Percentiles rank a stretch among this genome's conserved stretches.
These are phyloP conservation scores for Agrochola lota DNA, from an alignment of 2,888 invertebrate species.

Conservation along the genomic window DNA sequence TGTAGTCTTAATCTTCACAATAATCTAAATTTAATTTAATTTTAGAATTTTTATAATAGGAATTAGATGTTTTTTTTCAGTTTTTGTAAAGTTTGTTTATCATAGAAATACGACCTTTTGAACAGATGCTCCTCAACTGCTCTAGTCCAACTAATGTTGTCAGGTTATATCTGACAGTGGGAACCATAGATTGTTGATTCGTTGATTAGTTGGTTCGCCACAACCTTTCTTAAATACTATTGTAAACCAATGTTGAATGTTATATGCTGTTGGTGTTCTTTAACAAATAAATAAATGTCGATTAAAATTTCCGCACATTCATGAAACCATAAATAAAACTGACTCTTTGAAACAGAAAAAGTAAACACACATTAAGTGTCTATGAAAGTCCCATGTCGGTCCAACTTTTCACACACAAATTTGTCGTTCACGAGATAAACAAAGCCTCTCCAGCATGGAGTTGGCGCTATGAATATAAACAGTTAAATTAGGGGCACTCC, in stretches of 20 bases:
- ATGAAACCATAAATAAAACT: slow-evolving; percentile 36
- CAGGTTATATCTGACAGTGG: no score
- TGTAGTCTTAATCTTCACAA: slow-evolving; percentile 29
- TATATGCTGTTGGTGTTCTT: no score
- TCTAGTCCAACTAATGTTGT: no score
- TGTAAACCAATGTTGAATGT: no score
- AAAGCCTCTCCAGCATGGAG: slow-evolving; percentile 77
- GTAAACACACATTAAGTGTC: slow-evolving; percentile 43
- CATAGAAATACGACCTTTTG: slow-evolving; percentile 26
- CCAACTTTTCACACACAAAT: slow-evolving; percentile 82
- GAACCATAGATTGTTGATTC: no score
- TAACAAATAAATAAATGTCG: no score
- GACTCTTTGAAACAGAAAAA: slow-evolving; percentile 39
- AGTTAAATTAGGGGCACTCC: slow-evolving; percentile 83
- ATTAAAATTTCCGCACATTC: not conserved
- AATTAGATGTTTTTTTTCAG: slow-evolving; percentile 20
- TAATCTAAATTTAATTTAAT: slow-evolving; percentile 6
- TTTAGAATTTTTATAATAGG: slow-evolving; percentile 23
- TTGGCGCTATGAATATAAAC: slow-evolving; percentile 88
- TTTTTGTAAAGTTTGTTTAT: slow-evolving; percentile 23
- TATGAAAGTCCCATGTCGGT: slow-evolving; percentile 61
- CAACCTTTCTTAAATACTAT: no score
- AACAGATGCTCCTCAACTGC: slow-evolving; percentile 14
- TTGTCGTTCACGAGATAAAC: slow-evolving; percentile 85
- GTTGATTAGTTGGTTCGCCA: no score